Conservation (phyloP, 1,140 invertebrate genomes). For the Alviniconcha marisindica region DNA sequence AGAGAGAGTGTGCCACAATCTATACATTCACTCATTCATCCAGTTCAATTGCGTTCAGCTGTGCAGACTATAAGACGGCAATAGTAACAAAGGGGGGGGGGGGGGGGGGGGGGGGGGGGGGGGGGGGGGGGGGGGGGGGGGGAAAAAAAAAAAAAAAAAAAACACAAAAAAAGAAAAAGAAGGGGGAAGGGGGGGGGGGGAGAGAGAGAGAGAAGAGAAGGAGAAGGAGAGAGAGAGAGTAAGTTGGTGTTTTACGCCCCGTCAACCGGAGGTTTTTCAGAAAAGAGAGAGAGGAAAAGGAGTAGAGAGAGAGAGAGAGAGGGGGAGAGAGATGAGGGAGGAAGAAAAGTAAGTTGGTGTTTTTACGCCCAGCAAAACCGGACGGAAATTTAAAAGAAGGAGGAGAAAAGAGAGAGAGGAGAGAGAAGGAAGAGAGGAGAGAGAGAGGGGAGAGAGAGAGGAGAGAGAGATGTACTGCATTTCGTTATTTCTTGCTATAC, state of each 20-base stretch:
- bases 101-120: too few relatives aligned
- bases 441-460: not conserved
- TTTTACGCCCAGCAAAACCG: not conserved
- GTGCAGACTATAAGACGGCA: not conserved
- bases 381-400: not conserved
- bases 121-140: too few relatives aligned
- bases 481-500: too few relatives aligned
- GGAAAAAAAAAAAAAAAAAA: not conserved
- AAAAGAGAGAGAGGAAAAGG: not conserved
- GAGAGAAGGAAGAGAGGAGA: not conserved
- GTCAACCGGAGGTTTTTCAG: too few relatives aligned
- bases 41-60: too few relatives aligned
- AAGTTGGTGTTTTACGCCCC: too few relatives aligned
- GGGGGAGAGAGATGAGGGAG: not conserved
- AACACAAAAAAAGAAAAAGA: not conserved
- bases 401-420: too few relatives aligned
- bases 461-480: too few relatives aligned
- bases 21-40: too few relatives aligned
- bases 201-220: slow-evolving; percentile 5
- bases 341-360: not conserved
- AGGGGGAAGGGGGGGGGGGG: slow-evolving; percentile 12
- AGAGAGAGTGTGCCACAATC: too few relatives aligned
- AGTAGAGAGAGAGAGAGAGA: not conserved
- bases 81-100: not conserved
- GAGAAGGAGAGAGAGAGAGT: not conserved